Evolutionary conservation across 2,113 vertebrate species (phyloP), one percentile per base, ranked within the genome.

Genomic region (Piaya cayana): DNA sequence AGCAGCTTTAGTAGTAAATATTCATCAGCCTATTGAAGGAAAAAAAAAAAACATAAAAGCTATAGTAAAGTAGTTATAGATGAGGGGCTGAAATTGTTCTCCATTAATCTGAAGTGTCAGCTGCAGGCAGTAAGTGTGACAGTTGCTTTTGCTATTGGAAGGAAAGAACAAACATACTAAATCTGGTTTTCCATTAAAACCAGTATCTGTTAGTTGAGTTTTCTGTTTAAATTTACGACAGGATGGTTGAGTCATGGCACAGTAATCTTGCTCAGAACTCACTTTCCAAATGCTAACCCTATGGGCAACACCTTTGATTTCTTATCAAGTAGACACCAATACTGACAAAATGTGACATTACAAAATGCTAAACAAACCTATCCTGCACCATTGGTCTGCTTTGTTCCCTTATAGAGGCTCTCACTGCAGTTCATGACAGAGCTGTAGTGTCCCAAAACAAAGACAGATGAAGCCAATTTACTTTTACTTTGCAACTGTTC

Each of bases 1-100:
- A 95, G 98, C 95, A 70, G 49, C 21, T 82, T 74, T 47, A 17
- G 7, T 59, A 23, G 42, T 39, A 82, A 86, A 86, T 49, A 63
- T 67, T 63, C 47, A 65, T 45, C 11, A 77, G 6, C 11, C 6
- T 47, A 22, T 8, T 68, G 25, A 83, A 68, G 39, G 13, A 27
- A 81, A 15, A n/a, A 55, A 67, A 49, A 7, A 8, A 45, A 34
- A 23, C 26, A n/a, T 64, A 68, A 82, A 82, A 85, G 4, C 23
- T 82, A 7, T 27, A n/a, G 16, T 17, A 71, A 63, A 34, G 3
- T 74, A 80, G 4, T 62, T 86, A 9, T 4, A 70, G 37, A 9
- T 43, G 21, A 53, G n/a, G 11, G 10, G 7, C 12, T 63, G 67
- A 62, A 67, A 5, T 15, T 76, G 7, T n/a, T 68, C n/a, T 47